Percentiles rank a stretch among this genome's conserved stretches.
These are phyloP conservation scores for Acromyrmex heyeri DNA, from an alignment of 1,140 invertebrate species.

Conservation along the genomic window DNA sequence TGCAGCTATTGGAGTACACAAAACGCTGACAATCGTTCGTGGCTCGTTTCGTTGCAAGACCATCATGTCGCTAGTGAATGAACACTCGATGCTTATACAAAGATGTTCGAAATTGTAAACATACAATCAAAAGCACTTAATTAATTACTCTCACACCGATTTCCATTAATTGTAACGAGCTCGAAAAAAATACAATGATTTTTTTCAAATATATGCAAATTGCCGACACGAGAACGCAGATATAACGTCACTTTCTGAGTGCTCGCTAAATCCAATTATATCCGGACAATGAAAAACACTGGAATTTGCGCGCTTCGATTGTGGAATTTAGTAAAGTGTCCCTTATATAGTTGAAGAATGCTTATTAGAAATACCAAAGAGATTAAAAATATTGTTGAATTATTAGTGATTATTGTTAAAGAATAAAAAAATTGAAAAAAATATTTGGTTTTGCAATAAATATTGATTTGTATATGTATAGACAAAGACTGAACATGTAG, in stretches of 20 bases:
- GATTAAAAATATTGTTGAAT: constrained; percentile 28
- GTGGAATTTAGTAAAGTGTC: constrained; percentile 36
- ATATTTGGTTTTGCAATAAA: background rate
- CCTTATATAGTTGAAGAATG: constrained; percentile 25
- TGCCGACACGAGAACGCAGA: constrained; percentile 24
- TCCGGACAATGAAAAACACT: background rate
- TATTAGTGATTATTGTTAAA: background rate
- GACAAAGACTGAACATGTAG: background rate
- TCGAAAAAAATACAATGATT: background rate
- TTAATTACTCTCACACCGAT: constrained; percentile 35
- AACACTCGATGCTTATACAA: background rate
- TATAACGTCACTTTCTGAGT: constrained; percentile 13
- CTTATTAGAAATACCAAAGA: constrained; percentile 13
- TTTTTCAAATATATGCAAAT: constrained; percentile 22
- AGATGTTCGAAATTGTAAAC: constrained; percentile 41
- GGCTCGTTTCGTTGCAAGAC: constrained; percentile 36
- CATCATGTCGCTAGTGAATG: constrained; percentile 3
- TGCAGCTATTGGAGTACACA: constrained; percentile 34
- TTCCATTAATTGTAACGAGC: background rate
- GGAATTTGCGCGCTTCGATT: constrained; percentile 17
- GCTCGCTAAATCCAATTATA: constrained; percentile 29
- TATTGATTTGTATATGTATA: background rate
- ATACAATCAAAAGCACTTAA: constrained; percentile 29
- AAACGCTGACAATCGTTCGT: constrained; percentile 32
- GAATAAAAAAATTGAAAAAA: background rate